A percentile compares a stretch with the other conserved stretches of the same genome.
These are phyloP conservation scores for Galago senegalensis DNA, from an alignment of 2,797 vertebrate genomes.

Conservation along the genomic window DNA sequence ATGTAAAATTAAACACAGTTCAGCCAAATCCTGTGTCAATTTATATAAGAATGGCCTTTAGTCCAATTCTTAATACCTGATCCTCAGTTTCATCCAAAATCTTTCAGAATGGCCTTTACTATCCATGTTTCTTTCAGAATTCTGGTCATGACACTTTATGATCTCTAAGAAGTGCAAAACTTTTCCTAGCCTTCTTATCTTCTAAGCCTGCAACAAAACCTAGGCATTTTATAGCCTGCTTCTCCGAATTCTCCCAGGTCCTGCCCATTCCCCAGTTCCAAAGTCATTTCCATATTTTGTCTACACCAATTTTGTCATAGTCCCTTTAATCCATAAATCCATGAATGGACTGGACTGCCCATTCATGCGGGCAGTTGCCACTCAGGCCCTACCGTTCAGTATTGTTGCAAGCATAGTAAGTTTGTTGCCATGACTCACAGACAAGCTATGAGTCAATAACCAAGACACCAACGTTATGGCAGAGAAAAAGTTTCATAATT, in stretches of 20 bases:
- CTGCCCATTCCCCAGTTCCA: not conserved
- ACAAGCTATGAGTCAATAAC: too few relatives aligned
- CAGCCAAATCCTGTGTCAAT: not conserved
- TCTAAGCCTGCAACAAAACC: not conserved
- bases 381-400: not conserved
- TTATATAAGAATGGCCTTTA: not conserved
- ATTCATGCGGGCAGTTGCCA: too few relatives aligned
- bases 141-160: not conserved
- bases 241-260: not conserved
- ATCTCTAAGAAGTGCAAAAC: not conserved
- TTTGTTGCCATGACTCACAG: too few relatives aligned
- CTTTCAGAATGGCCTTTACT: not conserved
- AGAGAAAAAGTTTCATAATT: too few relatives aligned
- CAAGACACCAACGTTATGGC: too few relatives aligned
- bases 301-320: not conserved
- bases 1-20: too few relatives aligned
- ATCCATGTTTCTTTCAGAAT: not conserved
- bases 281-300: not conserved
- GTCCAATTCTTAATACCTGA: not conserved
- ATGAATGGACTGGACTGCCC: not conserved
- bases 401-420: too few relatives aligned
- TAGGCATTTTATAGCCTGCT: not conserved
- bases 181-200: not conserved
- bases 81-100: not conserved
- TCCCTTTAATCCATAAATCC: not conserved